Evolutionary conservation across 2,113 vertebrate species (phyloP).

Genomic region (Sylvicapra grimmia): DNA sequence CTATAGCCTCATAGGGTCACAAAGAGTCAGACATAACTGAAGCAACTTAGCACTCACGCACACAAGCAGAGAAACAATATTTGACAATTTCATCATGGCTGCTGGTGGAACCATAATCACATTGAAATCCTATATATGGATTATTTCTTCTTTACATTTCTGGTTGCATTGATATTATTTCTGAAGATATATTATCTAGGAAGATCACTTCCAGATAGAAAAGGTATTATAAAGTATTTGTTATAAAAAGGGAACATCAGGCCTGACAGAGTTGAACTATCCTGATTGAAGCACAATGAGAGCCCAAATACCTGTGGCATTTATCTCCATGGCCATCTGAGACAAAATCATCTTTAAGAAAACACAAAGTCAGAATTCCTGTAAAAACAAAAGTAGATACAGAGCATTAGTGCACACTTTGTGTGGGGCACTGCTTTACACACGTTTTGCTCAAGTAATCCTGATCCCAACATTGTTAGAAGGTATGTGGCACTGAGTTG

Average conservation of each 20-base stretch:
- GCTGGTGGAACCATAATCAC: neutral
- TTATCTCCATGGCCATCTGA: neutral
- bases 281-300: neutral
- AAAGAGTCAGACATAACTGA: neutral
- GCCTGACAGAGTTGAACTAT: neutral
- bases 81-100: neutral
- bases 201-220: neutral
- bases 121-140: neutral
- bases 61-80: neutral
- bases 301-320: neutral
- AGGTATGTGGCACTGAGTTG: neutral
- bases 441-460: neutral
- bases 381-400: neutral
- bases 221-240: neutral
- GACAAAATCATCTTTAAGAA: neutral
- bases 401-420: neutral
- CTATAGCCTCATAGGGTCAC: neutral
- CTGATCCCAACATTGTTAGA: neutral
- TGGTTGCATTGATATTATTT: neutral
- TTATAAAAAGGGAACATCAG: neutral
- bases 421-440: neutral
- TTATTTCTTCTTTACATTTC: neutral
- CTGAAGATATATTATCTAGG: neutral
- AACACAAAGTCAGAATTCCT: neutral
- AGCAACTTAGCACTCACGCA: rapidly evolving